Conservation (phyloP, 1,140 invertebrate genomes). For the Radopholus similis region DNA sequence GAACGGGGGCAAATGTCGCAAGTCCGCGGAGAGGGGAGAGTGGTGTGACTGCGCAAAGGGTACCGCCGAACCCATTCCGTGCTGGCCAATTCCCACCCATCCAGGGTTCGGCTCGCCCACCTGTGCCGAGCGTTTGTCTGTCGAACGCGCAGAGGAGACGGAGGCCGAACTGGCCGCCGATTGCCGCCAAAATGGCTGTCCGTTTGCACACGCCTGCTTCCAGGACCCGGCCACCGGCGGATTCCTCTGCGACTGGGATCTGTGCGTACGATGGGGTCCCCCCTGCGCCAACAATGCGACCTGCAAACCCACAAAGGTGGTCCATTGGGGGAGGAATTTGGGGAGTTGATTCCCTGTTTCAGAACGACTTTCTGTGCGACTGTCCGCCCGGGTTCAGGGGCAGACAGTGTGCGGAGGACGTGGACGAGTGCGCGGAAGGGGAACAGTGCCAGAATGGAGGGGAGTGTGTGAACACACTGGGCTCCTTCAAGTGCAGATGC, state of each 20-base stretch:
- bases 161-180: neutral
- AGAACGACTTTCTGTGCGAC: constrained; percentile 19
- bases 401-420: constrained; percentile 8
- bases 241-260: constrained; percentile 6
- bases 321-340: neutral
- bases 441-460: constrained; percentile 12
- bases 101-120: neutral
- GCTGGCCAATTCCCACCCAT: neutral
- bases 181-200: neutral
- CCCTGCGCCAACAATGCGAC: constrained; percentile 8
- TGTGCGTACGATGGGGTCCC: neutral
- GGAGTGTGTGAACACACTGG: constrained; percentile 3
- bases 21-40: neutral
- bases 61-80: neutral
- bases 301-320: constrained; percentile 6
- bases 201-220: neutral
- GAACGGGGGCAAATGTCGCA: constrained; percentile 17
- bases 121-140: neutral
- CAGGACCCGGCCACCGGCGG: neutral
- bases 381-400: constrained; percentile 5
- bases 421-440: constrained; percentile 10
- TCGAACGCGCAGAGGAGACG: neutral
- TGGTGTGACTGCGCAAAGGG: neutral
- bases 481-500: constrained; percentile 13
- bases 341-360: neutral